Evolutionary conservation across 2,113 vertebrate genomes (phyloP), one percentile per base, ranked within the genome.

Genomic region (Macquaria australasica): DNA sequence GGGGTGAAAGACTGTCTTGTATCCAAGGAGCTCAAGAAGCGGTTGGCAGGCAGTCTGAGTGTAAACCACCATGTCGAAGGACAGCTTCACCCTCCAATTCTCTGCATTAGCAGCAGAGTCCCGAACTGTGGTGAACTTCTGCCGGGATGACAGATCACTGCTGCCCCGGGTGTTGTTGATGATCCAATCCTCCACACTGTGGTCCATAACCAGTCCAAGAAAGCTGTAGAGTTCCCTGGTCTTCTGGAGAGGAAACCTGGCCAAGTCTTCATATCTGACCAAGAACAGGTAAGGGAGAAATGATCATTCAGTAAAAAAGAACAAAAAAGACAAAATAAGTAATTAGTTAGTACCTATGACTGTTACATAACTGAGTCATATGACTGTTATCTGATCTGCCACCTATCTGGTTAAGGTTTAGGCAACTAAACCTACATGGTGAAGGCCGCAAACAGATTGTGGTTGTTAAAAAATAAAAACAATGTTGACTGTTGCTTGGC

Each of bases 1-100:
- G 34, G 96, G 96, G 0, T 97, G 98, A 56, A 83, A 34, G 4
- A 96, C 97, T 10, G 93, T 91, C 91, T 93, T 96, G 96, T 99
- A 98, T 68, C 98, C 98, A 2, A 99, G 96, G 89, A 97, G 96
- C 0, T 95, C 95, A 91, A 98, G 95, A 83, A 98, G 95, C n/a
- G 96, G 96, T 84, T 96, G 96, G 79, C 98, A 99, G 71, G 96
- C 96, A 10, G 95, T 96, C 95, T 99, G 98, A 6, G 97, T 96
- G 82, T 97, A 97, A 73, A 96, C 96, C 93, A 98, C 98, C 3
- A 98, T 98, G 90, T 99, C 97, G 0, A 97, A 97, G 68, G 97
- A 97, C 15, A 99, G 95, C 31, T 97, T 97, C 92, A 97, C 96
- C 85, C 98, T 96, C 98, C 98, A 98, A 94, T 96, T 98, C 95